phyloP scores from a whole-genome alignment of 1,140 invertebrate species.

The Drosophila tropicalis region DNA sequence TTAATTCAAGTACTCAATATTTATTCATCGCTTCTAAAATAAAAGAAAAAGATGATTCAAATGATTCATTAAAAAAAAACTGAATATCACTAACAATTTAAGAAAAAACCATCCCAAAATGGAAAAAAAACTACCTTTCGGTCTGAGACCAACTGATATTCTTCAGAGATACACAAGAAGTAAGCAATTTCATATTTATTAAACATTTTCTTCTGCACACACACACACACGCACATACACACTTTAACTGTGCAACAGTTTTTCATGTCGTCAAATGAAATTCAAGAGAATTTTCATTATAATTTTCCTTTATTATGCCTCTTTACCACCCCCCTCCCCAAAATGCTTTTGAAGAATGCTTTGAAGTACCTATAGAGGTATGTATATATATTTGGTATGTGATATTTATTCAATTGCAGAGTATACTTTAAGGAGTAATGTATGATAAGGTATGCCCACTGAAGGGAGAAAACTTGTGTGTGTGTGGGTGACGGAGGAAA shows the following conservation, averaged over 20 bases:
- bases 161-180: background rate
- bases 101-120: no score
- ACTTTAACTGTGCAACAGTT: background rate
- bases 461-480: no score
- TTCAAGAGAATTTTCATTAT: slow-evolving; percentile 3
- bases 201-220: background rate
- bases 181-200: background rate
- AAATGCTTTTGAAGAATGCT: background rate
- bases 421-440: slow-evolving; percentile 1
- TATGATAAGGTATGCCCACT: background rate
- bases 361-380: background rate
- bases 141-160: background rate
- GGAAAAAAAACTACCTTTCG: background rate
- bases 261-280: background rate
- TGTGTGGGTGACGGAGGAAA: background rate
- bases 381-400: background rate
- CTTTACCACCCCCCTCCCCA: background rate
- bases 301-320: background rate
- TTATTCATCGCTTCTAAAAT: no score
- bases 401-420: slow-evolving; percentile 3
- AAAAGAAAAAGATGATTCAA: no score
- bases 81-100: no score
- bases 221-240: background rate
- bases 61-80: no score
- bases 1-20: no score